A percentile compares a stretch with the other conserved stretches of the same genome.
Evolutionary conservation across 2,888 invertebrate species (phyloP).

Genomic region (Arge pagana): DNA sequence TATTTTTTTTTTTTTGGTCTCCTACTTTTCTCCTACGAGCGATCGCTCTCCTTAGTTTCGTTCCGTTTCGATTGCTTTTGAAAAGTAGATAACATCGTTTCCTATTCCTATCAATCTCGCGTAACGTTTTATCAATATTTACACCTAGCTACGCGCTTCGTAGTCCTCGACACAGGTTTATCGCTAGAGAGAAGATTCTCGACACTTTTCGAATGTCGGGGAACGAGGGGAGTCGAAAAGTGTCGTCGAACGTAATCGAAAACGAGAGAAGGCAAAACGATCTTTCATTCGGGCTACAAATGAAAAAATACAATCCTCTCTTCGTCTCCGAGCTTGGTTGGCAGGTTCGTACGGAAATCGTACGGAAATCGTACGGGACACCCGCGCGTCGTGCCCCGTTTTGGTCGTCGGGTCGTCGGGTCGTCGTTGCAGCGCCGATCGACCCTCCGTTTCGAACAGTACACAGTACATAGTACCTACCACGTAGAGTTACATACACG

Average conservation of each 20-base stretch:
- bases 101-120: neutral
- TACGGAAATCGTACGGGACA: constrained; percentile 32
- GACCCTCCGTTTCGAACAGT: neutral
- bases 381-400: too few relatives aligned
- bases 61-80: neutral
- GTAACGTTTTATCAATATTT: constrained; percentile 17
- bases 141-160: constrained; percentile 12
- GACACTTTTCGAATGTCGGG: neutral
- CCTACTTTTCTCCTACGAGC: neutral
- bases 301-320: too few relatives aligned
- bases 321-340: constrained; percentile 1
- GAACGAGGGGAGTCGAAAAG: neutral
- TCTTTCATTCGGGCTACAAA: too few relatives aligned
- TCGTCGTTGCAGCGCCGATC: too few relatives aligned
- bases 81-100: neutral
- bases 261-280: neutral
- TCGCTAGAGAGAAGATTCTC: constrained; percentile 7
- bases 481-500: constrained; percentile 43
- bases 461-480: constrained; percentile 23
- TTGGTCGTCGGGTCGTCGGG: neutral
- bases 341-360: constrained; percentile 29
- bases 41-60: neutral
- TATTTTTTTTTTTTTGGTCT: neutral
- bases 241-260: neutral
- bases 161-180: too few relatives aligned